A percentile compares a stretch with the other conserved stretches of the same genome.
These are phyloP conservation scores for Xylota sylvarum DNA, from an alignment of 2,888 invertebrate species.

Conservation along the genomic window DNA sequence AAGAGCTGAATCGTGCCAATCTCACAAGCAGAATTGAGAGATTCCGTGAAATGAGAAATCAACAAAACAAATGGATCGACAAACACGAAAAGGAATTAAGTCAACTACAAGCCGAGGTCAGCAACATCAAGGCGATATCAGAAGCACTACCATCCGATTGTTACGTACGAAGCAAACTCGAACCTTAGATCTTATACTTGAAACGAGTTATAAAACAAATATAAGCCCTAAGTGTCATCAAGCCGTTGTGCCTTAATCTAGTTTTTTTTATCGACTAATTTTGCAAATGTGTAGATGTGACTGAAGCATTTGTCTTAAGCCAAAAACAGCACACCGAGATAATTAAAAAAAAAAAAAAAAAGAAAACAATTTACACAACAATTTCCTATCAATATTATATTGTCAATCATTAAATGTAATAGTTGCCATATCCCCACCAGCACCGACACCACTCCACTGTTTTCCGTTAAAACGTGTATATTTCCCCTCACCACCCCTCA, in stretches of 20 bases:
- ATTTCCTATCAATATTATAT: conserved; percentile 15
- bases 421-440: conserved; percentile 62
- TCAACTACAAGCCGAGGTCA: conserved; percentile 90
- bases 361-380: conserved; percentile 5
- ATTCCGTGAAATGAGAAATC: conserved; percentile 89
- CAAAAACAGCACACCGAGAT: conserved; percentile 68
- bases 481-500: conserved; percentile 31
- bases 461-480: conserved; percentile 54
- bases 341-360: conserved; percentile 22
- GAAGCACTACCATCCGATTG: conserved; percentile 93
- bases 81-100: conserved; percentile 92
- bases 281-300: conserved; percentile 40
- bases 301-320: conserved; percentile 60
- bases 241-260: conserved; percentile 58
- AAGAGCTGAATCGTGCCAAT: conserved; percentile 89
- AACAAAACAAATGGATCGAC: conserved; percentile 91
- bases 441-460: conserved; percentile 29
- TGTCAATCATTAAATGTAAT: conserved; percentile 47
- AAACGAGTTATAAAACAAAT: conserved; percentile 3
- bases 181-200: conserved; percentile 84
- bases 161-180: conserved; percentile 91
- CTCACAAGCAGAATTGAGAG: conserved; percentile 91
- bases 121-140: conserved; percentile 92
- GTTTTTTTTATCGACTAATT: conserved; percentile 11
- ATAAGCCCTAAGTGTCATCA: conserved; percentile 44